Base-by-base conservation (phyloP, 1,140 invertebrate genomes). In the Drosophila arawakana region DNA sequence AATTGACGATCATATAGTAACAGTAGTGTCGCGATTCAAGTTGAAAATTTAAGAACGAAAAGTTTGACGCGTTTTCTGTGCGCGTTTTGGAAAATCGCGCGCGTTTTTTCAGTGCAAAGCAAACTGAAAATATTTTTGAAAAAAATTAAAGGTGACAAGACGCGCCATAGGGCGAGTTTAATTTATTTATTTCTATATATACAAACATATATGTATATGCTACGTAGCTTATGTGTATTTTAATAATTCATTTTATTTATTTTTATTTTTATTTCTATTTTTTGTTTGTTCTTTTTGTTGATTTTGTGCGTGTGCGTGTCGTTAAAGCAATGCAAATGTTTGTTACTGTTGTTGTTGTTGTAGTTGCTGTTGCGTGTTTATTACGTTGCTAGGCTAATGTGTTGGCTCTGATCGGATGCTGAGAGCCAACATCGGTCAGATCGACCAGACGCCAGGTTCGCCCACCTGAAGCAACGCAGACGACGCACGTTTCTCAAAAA, bases 101-200 rank as follows among this genome's bases (percentile, higher is more conserved):
- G 80, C 80, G 80, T 82, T 76, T 74, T 60, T 60, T 68, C 18
- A n/a, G 55, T 43, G 41, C 41, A 55, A 59, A 44, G 47, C 46
- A 69, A 44, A 30, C 25, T 30, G 2, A 30, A 30, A 6, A 30
- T 5, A 61, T 34, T 46, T 52, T 25, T 62, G 7, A 13, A 73
- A 70, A 70, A 80, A 55, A 73, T 30, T 67, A 85, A 55, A 84
- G 78, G 81, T 85, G 78, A 84, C 61, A 80, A 80, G 43, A 73
- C 43, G 21, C 71, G 58, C 43, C 43, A 15, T 43, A 18, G 62
- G 34, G 65, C 46, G 35, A 37, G 41, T 55, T 15, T 34, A 25
- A 59, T 67, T 57, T 59, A 54, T 44, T 21, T 25, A 37, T 25
- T 35, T 6, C 39, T 30, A 43, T 37, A 60, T 54, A 44, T 57